These are phyloP conservation scores for Porites australiensis DNA, from an alignment of 64 coral and sea anemone species.

Conservation along the genomic window DNA sequence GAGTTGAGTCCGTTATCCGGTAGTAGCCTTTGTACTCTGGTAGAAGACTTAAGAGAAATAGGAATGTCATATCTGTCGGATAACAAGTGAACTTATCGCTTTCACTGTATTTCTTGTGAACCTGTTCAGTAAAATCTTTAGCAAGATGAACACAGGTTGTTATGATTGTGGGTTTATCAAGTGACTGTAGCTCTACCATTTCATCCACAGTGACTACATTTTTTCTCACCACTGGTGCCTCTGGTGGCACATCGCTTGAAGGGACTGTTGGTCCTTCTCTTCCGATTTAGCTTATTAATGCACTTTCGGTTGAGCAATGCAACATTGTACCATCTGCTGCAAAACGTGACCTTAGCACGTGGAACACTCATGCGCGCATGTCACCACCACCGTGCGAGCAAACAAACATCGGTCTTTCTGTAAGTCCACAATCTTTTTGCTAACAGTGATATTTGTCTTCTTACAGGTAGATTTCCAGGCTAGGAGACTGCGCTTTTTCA, in stretches of 20 bases:
- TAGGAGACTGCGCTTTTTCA: slow-evolving; percentile 2
- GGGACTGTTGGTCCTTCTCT: neutral
- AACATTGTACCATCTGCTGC: neutral
- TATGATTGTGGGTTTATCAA: slow-evolving; percentile 1
- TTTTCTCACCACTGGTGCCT: neutral
- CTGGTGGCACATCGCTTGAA: neutral
- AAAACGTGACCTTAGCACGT: too few species aligned
- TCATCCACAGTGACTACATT: neutral
- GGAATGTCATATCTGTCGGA: slow-evolving; percentile 24
- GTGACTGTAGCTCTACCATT: neutral
- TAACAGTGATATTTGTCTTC: neutral
- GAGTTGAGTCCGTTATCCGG: slow-evolving; percentile 17
- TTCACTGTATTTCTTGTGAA: neutral
- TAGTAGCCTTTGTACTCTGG: neutral
- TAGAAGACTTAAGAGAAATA: slow-evolving; percentile 6
- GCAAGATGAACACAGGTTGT: neutral
- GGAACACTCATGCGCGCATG: too few species aligned
- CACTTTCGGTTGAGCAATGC: neutral
- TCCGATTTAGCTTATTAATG: slow-evolving; percentile 26
- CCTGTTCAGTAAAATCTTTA: neutral
- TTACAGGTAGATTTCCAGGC: slow-evolving; percentile 7
- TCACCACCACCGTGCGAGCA: slow-evolving; percentile 16
- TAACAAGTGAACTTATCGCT: slow-evolving; percentile 7
- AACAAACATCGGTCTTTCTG: neutral
- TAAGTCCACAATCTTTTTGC: neutral